Conservation (phyloP, 2,888 invertebrate genomes). For the Aphodius sticticus region DNA sequence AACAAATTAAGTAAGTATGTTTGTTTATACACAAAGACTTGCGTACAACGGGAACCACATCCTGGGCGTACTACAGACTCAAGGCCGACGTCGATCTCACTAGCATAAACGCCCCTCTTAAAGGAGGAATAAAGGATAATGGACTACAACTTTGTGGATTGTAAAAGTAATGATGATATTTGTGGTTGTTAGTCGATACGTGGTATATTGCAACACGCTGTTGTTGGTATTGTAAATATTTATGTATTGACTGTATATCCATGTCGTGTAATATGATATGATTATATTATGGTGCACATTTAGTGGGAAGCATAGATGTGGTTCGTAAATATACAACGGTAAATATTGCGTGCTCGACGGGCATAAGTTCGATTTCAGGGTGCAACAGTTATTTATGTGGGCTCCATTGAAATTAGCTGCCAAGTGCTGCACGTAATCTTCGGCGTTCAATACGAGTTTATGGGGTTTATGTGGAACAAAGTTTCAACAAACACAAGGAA, state of each 20-base stretch:
- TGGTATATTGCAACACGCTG: neutral
- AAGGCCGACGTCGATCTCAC: too few relatives aligned
- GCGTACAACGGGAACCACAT: too few relatives aligned
- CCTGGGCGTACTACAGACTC: too few relatives aligned
- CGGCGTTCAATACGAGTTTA: neutral
- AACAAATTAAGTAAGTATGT: too few relatives aligned
- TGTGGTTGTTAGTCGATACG: neutral
- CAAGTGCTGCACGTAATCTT: neutral
- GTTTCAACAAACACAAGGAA: too few relatives aligned
- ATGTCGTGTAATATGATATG: neutral
- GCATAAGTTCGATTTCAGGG: neutral
- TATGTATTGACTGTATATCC: neutral
- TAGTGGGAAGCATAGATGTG: neutral
- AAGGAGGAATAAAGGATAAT: too few relatives aligned
- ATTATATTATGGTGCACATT: neutral
- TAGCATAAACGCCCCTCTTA: too few relatives aligned
- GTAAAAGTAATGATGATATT: neutral
- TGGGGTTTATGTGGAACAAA: too few relatives aligned
- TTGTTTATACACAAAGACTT: too few relatives aligned
- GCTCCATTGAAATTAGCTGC: neutral
- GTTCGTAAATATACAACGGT: neutral
- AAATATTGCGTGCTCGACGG: neutral
- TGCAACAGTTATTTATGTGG: slow-evolving; percentile 4
- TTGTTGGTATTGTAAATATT: neutral
- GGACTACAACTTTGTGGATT: too few relatives aligned